phyloP scores from a whole-genome alignment of 2,797 vertebrate species.

The Sebastes variabilis region DNA sequence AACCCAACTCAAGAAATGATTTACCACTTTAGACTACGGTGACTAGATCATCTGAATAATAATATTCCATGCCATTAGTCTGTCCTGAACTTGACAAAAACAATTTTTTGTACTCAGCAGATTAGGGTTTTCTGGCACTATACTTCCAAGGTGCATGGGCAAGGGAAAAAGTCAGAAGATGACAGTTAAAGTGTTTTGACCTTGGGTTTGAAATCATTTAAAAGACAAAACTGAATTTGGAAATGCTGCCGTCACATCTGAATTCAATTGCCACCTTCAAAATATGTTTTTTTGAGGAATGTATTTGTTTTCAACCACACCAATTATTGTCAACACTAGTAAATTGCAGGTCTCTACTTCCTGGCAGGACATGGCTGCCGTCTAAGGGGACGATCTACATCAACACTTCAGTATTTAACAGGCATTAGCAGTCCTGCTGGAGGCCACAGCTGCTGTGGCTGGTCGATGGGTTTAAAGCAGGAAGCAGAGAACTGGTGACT shows the following conservation, averaged over 20 bases:
- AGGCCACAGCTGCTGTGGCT: not conserved
- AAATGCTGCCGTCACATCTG: not conserved
- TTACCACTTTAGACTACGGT: not conserved
- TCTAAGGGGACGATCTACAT: slow-evolving; percentile 15
- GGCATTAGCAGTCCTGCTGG: not conserved
- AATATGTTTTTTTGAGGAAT: not conserved
- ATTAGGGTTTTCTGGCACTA: not conserved
- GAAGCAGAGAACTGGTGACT: not conserved
- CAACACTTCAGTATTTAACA: not conserved
- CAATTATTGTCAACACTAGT: not conserved
- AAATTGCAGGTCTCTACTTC: not conserved
- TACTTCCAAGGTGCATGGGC: not conserved
- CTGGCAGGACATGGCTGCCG: not conserved
- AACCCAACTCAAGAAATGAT: not conserved
- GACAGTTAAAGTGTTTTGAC: no score
- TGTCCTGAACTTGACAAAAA: not conserved
- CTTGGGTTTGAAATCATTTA: not conserved
- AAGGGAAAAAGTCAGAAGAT: not conserved
- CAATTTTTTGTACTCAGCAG: not conserved
- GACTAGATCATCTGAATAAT: not conserved
- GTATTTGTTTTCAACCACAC: not conserved
- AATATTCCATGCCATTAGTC: not conserved
- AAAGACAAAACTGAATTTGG: not conserved
- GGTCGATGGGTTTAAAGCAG: slow-evolving; percentile 20
- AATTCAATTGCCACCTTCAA: not conserved